Base-by-base conservation (phyloP, 1,140 invertebrate species). In the Matsumurasca onukii region DNA sequence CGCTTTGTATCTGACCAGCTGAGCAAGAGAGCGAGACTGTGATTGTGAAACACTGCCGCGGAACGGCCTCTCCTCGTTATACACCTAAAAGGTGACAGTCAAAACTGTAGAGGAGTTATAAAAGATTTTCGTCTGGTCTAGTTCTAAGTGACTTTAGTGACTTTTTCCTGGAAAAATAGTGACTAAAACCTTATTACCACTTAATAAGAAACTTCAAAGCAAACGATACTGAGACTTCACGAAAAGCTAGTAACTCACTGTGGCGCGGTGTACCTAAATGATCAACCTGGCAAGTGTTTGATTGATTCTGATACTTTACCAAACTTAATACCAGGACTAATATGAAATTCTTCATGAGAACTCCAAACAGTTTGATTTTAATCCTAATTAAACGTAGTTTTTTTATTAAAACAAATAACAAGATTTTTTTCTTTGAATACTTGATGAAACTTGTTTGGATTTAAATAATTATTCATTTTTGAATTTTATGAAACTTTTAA, bases 1-100 rank as follows among this genome's bases (percentile, higher is more conserved):
- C 31, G 45, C 27, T 24, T 66, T 61, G n/a, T 39, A 55, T 27
- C 31, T 55, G 51, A 69, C 70, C 15, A 73, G 69, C 61, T 71
- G 68, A 2, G 52, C 30, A 24, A 72, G 49, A 20, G 69, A 68
- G 22, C 67, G 59, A 48, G 67, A 62, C 39, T 68, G 67, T 0
- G 67, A 59, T 15, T 57, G 57, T n/a, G n/a, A n/a, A n/a, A 48
- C 48, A 30, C 39, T 68, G 24, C 39, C 31, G 25, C 67, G 29
- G 55, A 62, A 61, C 24, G 57, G 67, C 24, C 48, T 39, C 22
- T 68, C 67, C 1, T 63, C 13, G 27, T 68, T 68, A 31, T 68
- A 68, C 1, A 68, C 67, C 67, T 68, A 20, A 2, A 55, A 12
- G 39, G 20, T 52, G 9, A 45, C 49, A 22, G 3, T 51, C 3